Evolutionary conservation across 2,113 vertebrate genomes (phyloP), one percentile per base, ranked within the genome.

Genomic region (Riparia riparia): DNA sequence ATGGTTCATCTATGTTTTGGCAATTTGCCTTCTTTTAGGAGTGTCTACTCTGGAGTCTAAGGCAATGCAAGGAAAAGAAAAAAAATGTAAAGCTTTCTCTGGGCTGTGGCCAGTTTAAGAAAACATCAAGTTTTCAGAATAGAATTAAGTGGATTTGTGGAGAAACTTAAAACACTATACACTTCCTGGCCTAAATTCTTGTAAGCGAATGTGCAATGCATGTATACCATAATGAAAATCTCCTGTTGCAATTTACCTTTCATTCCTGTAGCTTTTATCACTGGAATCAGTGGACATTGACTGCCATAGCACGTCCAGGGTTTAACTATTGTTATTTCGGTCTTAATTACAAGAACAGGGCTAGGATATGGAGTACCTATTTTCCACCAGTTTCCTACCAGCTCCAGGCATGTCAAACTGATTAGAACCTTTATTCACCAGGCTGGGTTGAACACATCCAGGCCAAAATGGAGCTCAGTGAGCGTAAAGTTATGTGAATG

Each of bases 181-280:
- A 82, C 7, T 39, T 79, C n/a, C 77, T 79, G 49, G 54, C 70
- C 69, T 65, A 44, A 79, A 82, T 84, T 91, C 49, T 73, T 86
- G 19, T 53, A 87, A 93, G 42, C 14, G 31, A 72, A 32, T 82
- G 93, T 47, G 28, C 26, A 69, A 7, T 39, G 25, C 54, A 15
- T 56, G 12, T 82, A 28, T 20, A 84, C 4, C 9, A 53, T 60
- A 84, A 74, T 47, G 25, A 94, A 91, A 72, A 72, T 82, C 42
- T 91, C 37, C 54, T 86, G 20, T 61, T 95, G 63, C 54, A 57
- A 66, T 79, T 87, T 84, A 49, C 73, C 69, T 79, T 91, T 96
- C 6, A 85, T 63, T 93, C 26, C 72, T 72, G 37, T 53, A 45
- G 53, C 28, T 69, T 79, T 91, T 82, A 79, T 78, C 70, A 53